Evolutionary conservation across 2,113 vertebrate species (phyloP).

Genomic region (Poecilia latipinna): DNA sequence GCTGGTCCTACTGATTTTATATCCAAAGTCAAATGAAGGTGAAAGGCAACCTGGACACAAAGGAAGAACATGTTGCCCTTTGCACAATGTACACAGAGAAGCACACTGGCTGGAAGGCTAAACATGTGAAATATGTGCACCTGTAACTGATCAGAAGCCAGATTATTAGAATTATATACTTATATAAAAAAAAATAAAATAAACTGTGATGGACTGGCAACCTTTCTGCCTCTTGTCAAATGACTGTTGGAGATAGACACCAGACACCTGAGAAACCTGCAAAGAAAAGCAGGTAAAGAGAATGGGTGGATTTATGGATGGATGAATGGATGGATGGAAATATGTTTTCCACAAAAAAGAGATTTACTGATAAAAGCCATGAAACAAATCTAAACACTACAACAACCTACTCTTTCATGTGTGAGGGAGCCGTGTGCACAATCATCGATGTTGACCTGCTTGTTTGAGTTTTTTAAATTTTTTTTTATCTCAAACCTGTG

Average conservation of each 20-base stretch:
- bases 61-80: not conserved
- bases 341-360: not conserved
- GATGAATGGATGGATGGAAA: too few species aligned
- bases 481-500: not conserved
- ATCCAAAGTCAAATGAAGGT: conserved; percentile 70
- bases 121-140: not conserved
- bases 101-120: not conserved
- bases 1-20: conserved; percentile 7
- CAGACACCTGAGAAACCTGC: too few species aligned
- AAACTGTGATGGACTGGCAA: too few species aligned
- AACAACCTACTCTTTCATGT: not conserved
- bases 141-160: not conserved
- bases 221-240: too few species aligned
- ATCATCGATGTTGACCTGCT: not conserved
- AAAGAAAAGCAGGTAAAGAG: too few species aligned
- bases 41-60: conserved; percentile 27
- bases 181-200: not conserved
- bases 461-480: too few species aligned
- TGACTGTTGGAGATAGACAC: too few species aligned
- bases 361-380: not conserved
- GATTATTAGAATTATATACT: not conserved
- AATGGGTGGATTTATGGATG: too few species aligned
- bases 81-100: not conserved
- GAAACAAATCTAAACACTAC: not conserved
- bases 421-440: not conserved